These are phyloP conservation scores for Gymnopithys bicolor DNA, from an alignment of 2,797 vertebrate genomes.

Conservation along the genomic window DNA sequence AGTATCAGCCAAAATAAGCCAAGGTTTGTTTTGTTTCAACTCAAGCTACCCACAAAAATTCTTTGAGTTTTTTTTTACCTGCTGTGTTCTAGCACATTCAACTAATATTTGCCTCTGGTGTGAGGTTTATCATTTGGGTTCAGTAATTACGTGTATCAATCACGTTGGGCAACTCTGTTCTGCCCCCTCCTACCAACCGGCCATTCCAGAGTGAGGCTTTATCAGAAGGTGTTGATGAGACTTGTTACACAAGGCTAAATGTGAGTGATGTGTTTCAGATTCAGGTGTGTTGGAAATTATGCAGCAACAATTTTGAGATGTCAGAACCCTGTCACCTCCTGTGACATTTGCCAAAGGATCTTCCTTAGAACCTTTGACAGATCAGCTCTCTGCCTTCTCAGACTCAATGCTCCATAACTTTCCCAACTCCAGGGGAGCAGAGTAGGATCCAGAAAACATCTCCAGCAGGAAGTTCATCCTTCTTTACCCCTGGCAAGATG, in stretches of 20 bases:
- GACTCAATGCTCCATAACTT: background rate
- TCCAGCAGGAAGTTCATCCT: background rate
- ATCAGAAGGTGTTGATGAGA: background rate
- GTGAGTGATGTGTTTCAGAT: background rate
- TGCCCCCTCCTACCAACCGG: background rate
- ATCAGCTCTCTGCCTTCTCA: background rate
- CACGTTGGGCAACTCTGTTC: background rate
- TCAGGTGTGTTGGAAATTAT: background rate
- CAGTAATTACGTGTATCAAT: background rate
- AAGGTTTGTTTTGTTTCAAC: background rate
- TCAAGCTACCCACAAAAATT: background rate
- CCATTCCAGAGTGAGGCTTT: background rate
- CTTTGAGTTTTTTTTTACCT: background rate
- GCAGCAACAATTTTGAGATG: background rate
- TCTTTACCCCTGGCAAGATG: background rate
- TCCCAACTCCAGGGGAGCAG: fast-evolving
- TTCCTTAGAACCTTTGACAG: background rate
- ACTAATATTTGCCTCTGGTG: background rate
- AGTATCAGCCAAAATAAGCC: background rate
- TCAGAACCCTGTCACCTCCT: background rate
- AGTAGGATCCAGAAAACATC: background rate
- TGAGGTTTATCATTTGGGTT: background rate
- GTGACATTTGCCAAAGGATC: background rate
- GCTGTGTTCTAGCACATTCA: background rate
- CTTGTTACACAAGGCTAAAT: background rate